Evolutionary conservation across 2,888 invertebrate species (phyloP), one percentile per base, ranked within the genome.

Genomic region (Chymomyza caudatula): DNA sequence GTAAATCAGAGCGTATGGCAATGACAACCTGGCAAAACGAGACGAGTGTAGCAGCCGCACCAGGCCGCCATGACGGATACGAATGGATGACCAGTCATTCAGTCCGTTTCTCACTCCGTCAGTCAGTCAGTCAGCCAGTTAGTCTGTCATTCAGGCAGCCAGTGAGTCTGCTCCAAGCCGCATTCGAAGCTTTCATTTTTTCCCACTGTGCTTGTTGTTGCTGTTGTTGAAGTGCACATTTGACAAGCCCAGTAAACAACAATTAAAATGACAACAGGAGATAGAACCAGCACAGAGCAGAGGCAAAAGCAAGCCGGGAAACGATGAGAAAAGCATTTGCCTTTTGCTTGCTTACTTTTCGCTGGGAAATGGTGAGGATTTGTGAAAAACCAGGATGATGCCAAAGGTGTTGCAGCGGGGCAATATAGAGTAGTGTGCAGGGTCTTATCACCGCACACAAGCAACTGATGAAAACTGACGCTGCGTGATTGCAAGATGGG

Each of bases 181-280:
- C 70, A 54, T 51, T 19, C 51, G 47, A 63, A 63, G 60, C 72
- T 49, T 42, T 25, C 11, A 11, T 17, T 42, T 15, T 52, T 29
- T 20, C 11, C 19, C 13, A 23, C 15, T n/a, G 19, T 17, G 13
- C 5, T 15, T 1, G 15, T 47, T 58, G 23, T 64, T 68, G 59
- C 60, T n/a, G 54, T 62, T 20, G 60, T 61, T 77, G 76, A 78
- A 85, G 82, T 87, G 86, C 76, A 77, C 78, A 78, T 81, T 81
- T 83, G 78, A 86, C 85, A 87, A 86, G 80, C 77, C 77, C 84
- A 77, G 86, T 80, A 87, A 87, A 87, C 87, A 87, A 86, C 86
- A 87, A 87, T 87, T 87, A 87, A 87, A 87, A 87, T 82, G 87
- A 86, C 83, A 83, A 83, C 77, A 67, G 69, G 56, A 63, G 73